phyloP scores from a whole-genome alignment of 2,113 vertebrate species.

The Mormoops blainvillei region DNA sequence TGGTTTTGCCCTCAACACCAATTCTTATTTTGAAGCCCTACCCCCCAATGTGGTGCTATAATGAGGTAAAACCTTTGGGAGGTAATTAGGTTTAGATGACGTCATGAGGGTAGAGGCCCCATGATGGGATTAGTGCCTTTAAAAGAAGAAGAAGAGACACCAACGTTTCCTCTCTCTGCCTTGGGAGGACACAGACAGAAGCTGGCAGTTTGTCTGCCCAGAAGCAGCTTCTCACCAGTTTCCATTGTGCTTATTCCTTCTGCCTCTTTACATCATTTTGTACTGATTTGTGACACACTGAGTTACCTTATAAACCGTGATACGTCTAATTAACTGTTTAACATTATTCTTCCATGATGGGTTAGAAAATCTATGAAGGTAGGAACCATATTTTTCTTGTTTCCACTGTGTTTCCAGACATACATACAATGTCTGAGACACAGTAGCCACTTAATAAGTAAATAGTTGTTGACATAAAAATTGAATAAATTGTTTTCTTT shows the following conservation, averaged over 20 bases:
- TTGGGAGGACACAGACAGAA: not conserved
- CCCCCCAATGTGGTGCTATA: not conserved
- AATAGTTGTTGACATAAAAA: not conserved
- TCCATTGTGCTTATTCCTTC: not conserved
- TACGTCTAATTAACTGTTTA: slow-evolving; percentile 38
- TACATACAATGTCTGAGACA: not conserved
- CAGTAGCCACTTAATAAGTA: not conserved
- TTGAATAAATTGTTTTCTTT: not conserved
- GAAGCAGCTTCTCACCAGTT: not conserved
- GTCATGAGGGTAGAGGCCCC: not conserved
- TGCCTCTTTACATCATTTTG: not conserved
- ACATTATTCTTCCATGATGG: slow-evolving; percentile 22
- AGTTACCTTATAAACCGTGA: slow-evolving; percentile 37
- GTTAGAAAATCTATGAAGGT: slow-evolving; percentile 53
- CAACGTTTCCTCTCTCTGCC: not conserved
- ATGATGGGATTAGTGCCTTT: not conserved
- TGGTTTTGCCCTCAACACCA: not conserved
- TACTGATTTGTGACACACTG: slow-evolving; percentile 18
- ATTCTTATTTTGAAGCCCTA: not conserved
- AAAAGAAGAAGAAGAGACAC: not conserved
- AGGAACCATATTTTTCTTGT: not conserved
- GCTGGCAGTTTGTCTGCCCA: not conserved
- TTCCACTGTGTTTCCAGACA: not conserved
- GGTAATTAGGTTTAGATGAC: not conserved
- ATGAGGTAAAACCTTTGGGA: not conserved